phyloP scores from a whole-genome alignment of 2,888 invertebrate genomes.

The Lithosia quadra region DNA sequence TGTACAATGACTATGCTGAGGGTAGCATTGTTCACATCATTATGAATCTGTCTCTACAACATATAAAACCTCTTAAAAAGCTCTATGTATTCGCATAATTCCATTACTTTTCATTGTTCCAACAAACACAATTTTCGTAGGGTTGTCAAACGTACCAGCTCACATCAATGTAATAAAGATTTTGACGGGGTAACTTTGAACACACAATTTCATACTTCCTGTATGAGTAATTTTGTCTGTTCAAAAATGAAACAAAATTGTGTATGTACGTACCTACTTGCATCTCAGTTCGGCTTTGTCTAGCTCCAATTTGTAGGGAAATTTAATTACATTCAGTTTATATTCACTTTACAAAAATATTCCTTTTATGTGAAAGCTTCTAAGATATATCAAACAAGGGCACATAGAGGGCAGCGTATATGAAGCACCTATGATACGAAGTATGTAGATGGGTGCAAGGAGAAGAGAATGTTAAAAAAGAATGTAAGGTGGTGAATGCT shows the following conservation, averaged over 20 bases:
- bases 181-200: background rate
- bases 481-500: too few species aligned
- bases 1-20: slow-evolving; percentile 19
- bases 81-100: slow-evolving; percentile 24
- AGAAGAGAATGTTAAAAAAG: too few species aligned
- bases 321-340: background rate
- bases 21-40: slow-evolving; percentile 30
- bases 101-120: slow-evolving; percentile 39
- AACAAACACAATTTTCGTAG: slow-evolving; percentile 31
- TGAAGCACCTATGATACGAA: too few species aligned
- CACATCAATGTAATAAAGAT: background rate
- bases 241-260: background rate
- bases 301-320: background rate
- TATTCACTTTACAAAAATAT: background rate
- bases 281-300: background rate
- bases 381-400: too few species aligned
- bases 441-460: too few species aligned
- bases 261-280: background rate
- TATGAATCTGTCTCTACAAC: slow-evolving; percentile 38
- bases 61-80: slow-evolving; percentile 43
- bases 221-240: background rate
- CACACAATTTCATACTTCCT: background rate
- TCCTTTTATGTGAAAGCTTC: too few species aligned
- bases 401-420: too few species aligned
- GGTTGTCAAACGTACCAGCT: slow-evolving; percentile 25